Conservation (phyloP, 1,140 invertebrate species). For the Papilio dardanus region DNA sequence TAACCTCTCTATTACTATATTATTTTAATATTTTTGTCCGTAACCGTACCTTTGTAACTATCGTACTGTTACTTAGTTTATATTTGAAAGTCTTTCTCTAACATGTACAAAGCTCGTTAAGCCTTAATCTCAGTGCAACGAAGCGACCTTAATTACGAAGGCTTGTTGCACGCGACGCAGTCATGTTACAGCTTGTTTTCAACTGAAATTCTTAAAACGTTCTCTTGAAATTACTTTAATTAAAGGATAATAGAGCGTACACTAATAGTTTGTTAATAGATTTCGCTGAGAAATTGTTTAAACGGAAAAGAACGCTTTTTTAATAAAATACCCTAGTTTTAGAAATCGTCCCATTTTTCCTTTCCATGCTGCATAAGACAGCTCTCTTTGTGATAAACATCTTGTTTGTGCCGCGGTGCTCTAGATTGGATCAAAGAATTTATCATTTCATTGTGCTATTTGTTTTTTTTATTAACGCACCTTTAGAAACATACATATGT, state of each 20-base stretch:
- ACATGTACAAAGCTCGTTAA: conserved; percentile 18
- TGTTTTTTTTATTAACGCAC: background rate
- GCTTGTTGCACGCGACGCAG: conserved; percentile 17
- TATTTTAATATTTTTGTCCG: too few relatives aligned
- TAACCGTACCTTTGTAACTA: background rate
- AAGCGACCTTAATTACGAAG: conserved; percentile 7
- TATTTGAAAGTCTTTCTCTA: background rate
- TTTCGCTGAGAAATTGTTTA: background rate
- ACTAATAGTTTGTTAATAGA: background rate
- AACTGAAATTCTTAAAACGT: conserved; percentile 12
- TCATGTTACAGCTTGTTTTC: conserved; percentile 11
- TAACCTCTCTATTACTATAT: background rate
- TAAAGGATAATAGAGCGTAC: background rate
- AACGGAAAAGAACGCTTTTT: background rate
- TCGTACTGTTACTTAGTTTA: background rate
- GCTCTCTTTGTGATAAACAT: conserved; percentile 1
- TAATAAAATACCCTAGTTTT: too few relatives aligned
- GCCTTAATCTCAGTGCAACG: conserved; percentile 19
- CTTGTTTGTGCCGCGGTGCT: background rate
- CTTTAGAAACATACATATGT: too few relatives aligned
- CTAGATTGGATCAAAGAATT: background rate
- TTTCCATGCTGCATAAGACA: background rate
- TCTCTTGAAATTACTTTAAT: conserved; percentile 13
- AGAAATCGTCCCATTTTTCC: background rate
- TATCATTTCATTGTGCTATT: background rate